Base-by-base conservation (phyloP, 2,797 vertebrate species). In the Pseudochirops cupreus region DNA sequence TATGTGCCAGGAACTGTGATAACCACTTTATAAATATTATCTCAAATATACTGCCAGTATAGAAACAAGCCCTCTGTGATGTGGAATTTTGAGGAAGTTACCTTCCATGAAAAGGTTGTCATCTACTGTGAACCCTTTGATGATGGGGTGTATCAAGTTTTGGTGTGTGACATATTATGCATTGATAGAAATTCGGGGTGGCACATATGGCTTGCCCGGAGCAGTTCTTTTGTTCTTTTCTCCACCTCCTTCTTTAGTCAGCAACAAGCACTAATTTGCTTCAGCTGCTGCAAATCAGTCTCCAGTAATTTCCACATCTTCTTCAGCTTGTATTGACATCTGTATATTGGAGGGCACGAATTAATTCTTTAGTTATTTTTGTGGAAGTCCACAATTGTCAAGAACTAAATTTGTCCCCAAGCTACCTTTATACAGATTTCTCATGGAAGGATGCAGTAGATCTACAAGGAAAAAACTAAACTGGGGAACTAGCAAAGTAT, bases 141-240 rank as follows among this genome's bases (percentile, higher is more conserved):
- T 0, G 0, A 56, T 91, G 92, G 90, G 95, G 54, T 95, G 94
- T 96, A 95, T 97, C 97, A n/a, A 90, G 91, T 93, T 91, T 96
- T 93, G 96, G 87, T 82, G 90, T 67, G 56, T 95, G 93, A 31
- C 55, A 96, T 33, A 93, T 82, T 92, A 97, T 94, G 58, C 62
- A 96, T 97, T 97, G 96, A 97, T 97, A 98, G 97, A 97, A 95
- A 96, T 93, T 97, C 97, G 39, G 56, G 87, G 62, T 97, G 90
- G 93, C 96, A 95, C 98, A 97, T 97, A 97, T 97, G 98, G 97
- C 93, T 98, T 95, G 96, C 97, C 97, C 97, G 94, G 94, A 98
- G 97, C 96, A 95, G 39, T 96, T 98, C 93, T 96, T 97, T 97
- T 97, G 96, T 97, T 97, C 93, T 58, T 97, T 97, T 91, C 59